A percentile compares a stretch with the other conserved stretches of the same genome.
Conservation (phyloP, 2,113 vertebrate species). For the Megaceryle maxima region DNA sequence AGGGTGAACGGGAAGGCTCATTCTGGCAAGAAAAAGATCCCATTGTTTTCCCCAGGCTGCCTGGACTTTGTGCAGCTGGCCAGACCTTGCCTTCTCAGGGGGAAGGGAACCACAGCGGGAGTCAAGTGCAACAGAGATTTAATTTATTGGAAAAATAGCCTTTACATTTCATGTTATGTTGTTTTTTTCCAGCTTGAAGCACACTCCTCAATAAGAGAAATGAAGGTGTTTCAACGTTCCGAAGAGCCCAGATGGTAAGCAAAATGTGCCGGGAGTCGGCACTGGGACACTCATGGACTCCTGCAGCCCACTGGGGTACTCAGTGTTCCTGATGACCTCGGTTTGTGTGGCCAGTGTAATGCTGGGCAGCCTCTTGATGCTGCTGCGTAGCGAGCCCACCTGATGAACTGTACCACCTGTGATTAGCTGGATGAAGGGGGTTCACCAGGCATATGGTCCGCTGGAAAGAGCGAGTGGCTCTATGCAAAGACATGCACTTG, state of each 20-base stretch:
- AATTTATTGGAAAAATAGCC: constrained; percentile 44
- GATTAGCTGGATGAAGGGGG: background rate
- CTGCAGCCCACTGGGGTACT: background rate
- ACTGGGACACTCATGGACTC: background rate
- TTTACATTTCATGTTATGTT: constrained; percentile 61
- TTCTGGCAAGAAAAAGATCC: constrained; percentile 54
- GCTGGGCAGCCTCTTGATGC: constrained; percentile 2
- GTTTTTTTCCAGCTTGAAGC: constrained; percentile 63
- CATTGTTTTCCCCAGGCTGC: constrained; percentile 52
- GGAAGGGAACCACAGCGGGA: constrained; percentile 31
- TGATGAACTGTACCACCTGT: background rate
- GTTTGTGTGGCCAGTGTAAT: background rate
- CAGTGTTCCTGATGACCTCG: background rate
- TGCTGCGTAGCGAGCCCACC: background rate
- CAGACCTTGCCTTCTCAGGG: constrained; percentile 24
- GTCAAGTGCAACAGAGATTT: constrained; percentile 53
- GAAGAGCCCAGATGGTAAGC: constrained; percentile 67
- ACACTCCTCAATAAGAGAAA: constrained; percentile 54
- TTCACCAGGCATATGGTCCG: background rate
- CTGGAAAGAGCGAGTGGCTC: constrained; percentile 10
- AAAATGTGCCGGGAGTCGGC: background rate
- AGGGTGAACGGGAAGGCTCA: constrained; percentile 48
- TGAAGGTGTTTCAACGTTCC: constrained; percentile 63
- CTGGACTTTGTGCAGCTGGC: constrained; percentile 53
- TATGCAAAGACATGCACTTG: background rate